A percentile compares a stretch with the other conserved stretches of the same genome.
Conservation (phyloP, 2,797 vertebrate species). For the Enteromius mattozi region DNA sequence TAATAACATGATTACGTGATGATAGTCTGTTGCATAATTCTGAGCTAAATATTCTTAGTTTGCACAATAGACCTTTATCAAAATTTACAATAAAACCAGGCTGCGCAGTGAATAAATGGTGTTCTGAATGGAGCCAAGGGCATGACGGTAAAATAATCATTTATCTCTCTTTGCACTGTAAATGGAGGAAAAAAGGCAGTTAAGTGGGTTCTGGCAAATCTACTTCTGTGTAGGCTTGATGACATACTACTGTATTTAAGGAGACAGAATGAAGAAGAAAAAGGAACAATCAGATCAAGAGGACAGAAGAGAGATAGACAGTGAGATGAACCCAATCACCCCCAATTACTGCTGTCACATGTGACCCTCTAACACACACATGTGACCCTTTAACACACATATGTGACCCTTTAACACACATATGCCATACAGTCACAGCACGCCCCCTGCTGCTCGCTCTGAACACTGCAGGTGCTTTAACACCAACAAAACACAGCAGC, state of each 20-base stretch:
- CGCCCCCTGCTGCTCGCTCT: conserved; percentile 7
- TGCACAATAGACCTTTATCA: neutral
- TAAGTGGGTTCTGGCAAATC: neutral
- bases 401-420: too few relatives aligned
- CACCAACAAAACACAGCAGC: too few relatives aligned
- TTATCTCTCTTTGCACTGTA: neutral
- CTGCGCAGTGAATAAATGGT: neutral
- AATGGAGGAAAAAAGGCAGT: neutral
- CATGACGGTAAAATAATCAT: neutral
- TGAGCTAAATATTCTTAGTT: neutral
- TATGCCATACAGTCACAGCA: neutral
- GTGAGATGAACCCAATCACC: conserved; percentile 14
- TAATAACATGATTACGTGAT: neutral
- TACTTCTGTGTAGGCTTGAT: neutral
- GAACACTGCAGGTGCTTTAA: too few relatives aligned
- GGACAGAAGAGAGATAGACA: conserved; percentile 8
- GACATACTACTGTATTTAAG: neutral
- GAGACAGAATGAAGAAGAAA: neutral
- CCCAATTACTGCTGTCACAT: neutral
- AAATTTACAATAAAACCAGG: neutral
- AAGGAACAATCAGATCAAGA: conserved; percentile 14
- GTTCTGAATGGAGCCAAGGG: neutral
- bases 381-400: too few relatives aligned
- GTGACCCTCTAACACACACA: neutral
- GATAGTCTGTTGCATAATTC: neutral